Conservation (phyloP, 1,140 invertebrate species). For the Pissodes strobi region DNA sequence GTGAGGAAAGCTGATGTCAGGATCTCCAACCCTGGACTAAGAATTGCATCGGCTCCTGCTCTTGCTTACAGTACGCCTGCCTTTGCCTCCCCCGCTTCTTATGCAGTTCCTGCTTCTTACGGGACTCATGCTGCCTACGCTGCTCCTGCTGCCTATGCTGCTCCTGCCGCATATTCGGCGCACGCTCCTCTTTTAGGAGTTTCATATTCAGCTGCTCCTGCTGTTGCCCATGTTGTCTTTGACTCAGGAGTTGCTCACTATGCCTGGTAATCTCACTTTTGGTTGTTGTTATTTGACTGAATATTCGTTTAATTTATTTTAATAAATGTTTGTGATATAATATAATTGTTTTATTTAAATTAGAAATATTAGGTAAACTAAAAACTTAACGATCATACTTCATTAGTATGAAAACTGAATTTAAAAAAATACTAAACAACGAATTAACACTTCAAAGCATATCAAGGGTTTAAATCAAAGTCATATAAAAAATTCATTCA, state of each 20-base stretch:
- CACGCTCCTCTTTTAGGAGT: constrained; percentile 46
- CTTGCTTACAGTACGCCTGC: constrained; percentile 16
- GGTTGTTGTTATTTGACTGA: neutral
- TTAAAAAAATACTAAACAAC: too few species aligned
- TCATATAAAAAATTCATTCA: too few species aligned
- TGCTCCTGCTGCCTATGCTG: constrained; percentile 39
- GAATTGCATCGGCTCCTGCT: constrained; percentile 49
- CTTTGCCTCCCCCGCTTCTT: constrained; percentile 49
- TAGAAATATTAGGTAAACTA: too few species aligned
- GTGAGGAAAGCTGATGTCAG: constrained; percentile 67
- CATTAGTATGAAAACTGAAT: too few species aligned
- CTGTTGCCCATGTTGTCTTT: constrained; percentile 69
- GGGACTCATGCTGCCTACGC: constrained; percentile 55
- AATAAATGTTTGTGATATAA: too few species aligned
- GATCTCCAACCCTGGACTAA: constrained; percentile 65
- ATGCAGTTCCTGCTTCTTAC: constrained; percentile 56
- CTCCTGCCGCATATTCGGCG: constrained; percentile 64
- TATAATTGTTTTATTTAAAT: too few species aligned
- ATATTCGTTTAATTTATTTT: too few species aligned
- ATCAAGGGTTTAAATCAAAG: too few species aligned
- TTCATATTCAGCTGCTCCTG: constrained; percentile 65
- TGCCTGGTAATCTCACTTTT: too few species aligned
- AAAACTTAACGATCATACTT: too few species aligned
- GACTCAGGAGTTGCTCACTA: constrained; percentile 64
- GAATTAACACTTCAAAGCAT: too few species aligned